phyloP scores from a whole-genome alignment of 2,888 invertebrate genomes.

The Stictocephala bisonia region DNA sequence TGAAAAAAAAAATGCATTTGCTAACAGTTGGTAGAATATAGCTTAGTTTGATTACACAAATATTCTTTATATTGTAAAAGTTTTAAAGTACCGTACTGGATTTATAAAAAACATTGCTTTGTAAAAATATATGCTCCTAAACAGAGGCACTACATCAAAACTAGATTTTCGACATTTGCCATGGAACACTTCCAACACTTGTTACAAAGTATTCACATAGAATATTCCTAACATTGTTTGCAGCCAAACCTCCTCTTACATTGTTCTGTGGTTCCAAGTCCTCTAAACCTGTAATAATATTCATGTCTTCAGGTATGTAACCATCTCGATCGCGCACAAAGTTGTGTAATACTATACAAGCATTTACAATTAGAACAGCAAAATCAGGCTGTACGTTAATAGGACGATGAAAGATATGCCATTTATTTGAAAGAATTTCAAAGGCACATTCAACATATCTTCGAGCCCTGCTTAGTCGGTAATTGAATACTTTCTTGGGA shows the following conservation, averaged over 20 bases:
- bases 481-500: slow-evolving; percentile 54
- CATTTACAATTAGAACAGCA: slow-evolving; percentile 56
- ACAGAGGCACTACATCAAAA: no score
- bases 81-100: no score
- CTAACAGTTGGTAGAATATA: no score
- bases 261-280: background rate
- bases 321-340: slow-evolving; percentile 48
- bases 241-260: background rate
- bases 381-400: slow-evolving; percentile 52
- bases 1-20: no score
- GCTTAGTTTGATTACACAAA: no score
- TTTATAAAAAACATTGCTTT: no score
- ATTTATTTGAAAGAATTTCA: slow-evolving; percentile 60
- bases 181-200: slow-evolving; percentile 6
- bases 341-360: slow-evolving; percentile 56
- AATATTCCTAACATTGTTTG: background rate
- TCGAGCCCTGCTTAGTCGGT: slow-evolving; percentile 56
- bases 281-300: slow-evolving; percentile 26
- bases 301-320: slow-evolving; percentile 27
- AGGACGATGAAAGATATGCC: slow-evolving; percentile 58
- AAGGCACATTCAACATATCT: slow-evolving; percentile 60
- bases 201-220: background rate
- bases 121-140: no score
- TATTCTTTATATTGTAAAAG: no score
- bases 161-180: slow-evolving; percentile 8